These are phyloP conservation scores for Saturnia pavonia DNA, from an alignment of 2,888 invertebrate species.

Conservation along the genomic window DNA sequence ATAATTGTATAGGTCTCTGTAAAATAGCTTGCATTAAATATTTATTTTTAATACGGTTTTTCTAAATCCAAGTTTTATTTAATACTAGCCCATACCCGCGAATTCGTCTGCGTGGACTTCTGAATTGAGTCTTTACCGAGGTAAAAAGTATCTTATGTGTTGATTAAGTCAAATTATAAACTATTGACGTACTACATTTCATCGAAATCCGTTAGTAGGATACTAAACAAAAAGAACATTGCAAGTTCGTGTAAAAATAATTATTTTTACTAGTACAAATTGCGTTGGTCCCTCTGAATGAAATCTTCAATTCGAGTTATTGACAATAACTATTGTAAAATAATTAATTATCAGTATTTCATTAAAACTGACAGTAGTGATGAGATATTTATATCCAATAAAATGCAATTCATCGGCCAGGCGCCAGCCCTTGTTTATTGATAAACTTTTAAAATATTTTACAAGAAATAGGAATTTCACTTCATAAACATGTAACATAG, in stretches of 20 bases:
- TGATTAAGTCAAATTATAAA: no score
- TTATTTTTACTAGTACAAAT: background rate
- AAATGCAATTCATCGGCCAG: background rate
- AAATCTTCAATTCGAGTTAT: background rate
- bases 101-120: no score
- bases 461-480: constrained; percentile 20
- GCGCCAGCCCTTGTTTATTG: background rate
- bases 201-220: no score
- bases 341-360: background rate
- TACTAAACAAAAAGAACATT: background rate
- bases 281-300: constrained; percentile 1
- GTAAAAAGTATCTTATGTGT: no score
- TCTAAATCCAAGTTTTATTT: background rate
- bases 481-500: constrained; percentile 53
- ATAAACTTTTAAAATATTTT: constrained; percentile 17
- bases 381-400: background rate
- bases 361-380: background rate
- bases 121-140: no score
- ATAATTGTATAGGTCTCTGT: background rate
- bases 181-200: no score
- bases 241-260: background rate
- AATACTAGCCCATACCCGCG: no score
- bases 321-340: background rate
- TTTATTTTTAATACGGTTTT: background rate
- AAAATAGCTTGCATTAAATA: background rate